A percentile compares a stretch with the other conserved stretches of the same genome.
phyloP scores from a whole-genome alignment of 2,113 vertebrate species.

The Actenoides hombroni region DNA sequence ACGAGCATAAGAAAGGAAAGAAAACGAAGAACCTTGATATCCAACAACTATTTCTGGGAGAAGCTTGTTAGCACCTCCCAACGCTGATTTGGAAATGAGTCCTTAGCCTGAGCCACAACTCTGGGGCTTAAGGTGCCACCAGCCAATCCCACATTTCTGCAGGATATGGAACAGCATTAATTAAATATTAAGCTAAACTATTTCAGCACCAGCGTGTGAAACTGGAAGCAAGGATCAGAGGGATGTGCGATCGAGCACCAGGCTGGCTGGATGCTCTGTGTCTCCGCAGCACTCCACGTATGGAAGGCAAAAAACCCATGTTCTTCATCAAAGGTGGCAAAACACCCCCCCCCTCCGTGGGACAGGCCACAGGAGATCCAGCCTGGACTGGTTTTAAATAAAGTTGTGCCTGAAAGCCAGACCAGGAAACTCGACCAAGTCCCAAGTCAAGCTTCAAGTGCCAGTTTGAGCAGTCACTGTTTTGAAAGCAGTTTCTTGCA shows the following conservation, averaged over 20 bases:
- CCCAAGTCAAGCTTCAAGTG: no score
- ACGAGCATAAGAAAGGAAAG: background rate
- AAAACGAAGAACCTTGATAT: background rate
- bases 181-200: background rate
- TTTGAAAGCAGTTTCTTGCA: background rate
- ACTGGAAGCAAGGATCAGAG: background rate
- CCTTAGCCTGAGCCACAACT: accelerated
- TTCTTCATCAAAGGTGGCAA: background rate
- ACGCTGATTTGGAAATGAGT: background rate
- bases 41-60: background rate
- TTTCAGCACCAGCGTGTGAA: background rate
- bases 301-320: background rate
- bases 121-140: background rate
- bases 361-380: background rate
- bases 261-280: background rate
- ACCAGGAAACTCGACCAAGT: background rate
- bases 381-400: background rate
- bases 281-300: accelerated
- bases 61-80: background rate
- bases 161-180: background rate
- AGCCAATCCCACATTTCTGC: background rate
- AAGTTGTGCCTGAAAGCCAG: background rate
- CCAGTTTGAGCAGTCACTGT: background rate
- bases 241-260: background rate
- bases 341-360: accelerated